These are phyloP conservation scores for Microctenopoma stevenorrisi DNA, from an alignment of 2,797 vertebrate species.

Conservation along the genomic window DNA sequence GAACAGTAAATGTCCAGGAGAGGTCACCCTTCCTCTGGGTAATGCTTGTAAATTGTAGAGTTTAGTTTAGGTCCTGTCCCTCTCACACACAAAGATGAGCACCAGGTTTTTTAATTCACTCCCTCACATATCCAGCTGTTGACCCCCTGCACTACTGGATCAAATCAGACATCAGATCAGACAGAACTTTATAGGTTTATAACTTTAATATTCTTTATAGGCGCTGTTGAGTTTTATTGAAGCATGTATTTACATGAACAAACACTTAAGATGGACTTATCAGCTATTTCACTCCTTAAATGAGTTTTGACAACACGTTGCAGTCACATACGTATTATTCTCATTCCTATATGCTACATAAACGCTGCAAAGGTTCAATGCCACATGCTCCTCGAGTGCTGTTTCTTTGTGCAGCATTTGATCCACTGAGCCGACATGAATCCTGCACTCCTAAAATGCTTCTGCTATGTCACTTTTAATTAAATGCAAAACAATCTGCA, in stretches of 20 bases:
- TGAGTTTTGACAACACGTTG: not conserved
- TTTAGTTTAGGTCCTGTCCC: not conserved
- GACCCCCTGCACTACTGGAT: too few species aligned
- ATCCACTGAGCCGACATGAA: not conserved
- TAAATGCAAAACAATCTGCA: not conserved
- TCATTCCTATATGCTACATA: not conserved
- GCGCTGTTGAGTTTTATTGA: slow-evolving; percentile 4
- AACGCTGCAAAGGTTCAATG: not conserved
- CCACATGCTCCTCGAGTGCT: not conserved
- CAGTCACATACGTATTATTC: not conserved
- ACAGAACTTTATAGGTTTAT: too few species aligned
- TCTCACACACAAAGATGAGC: not conserved
- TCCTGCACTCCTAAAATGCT: not conserved
- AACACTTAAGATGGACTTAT: not conserved
- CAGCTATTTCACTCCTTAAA: not conserved
- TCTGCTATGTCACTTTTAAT: not conserved
- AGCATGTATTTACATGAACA: not conserved
- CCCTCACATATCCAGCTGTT: not conserved
- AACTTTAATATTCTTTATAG: too few species aligned
- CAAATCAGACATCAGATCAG: too few species aligned
- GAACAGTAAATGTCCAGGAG: slow-evolving; percentile 53
- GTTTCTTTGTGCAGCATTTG: too few species aligned
- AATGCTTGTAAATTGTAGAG: not conserved
- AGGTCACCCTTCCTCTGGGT: slow-evolving; percentile 50
- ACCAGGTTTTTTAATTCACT: not conserved